Conservation (phyloP, 2,888 invertebrate species). For the Liposcelis brunnea region DNA sequence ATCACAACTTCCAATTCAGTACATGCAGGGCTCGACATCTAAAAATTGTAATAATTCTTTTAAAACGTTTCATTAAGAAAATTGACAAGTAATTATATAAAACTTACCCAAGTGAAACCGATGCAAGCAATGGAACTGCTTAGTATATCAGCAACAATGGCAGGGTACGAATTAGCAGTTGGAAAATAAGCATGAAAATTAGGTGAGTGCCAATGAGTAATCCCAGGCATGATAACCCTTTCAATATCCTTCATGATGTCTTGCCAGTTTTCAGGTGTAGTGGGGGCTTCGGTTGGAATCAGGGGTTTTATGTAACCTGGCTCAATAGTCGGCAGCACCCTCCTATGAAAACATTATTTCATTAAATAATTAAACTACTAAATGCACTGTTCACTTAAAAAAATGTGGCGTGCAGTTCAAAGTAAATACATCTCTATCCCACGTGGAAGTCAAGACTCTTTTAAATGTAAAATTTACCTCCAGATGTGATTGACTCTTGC, state of each 20-base stretch:
- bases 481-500: too few species aligned
- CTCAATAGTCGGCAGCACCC: conserved; percentile 38
- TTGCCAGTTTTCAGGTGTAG: conserved; percentile 35
- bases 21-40: conserved; percentile 89
- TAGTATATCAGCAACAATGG: conserved; percentile 88
- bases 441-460: too few species aligned
- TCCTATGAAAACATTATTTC: too few species aligned
- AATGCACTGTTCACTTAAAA: too few species aligned
- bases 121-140: conserved; percentile 91
- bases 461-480: too few species aligned
- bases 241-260: conserved; percentile 40
- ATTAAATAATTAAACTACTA: too few species aligned
- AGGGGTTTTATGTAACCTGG: conserved; percentile 40
- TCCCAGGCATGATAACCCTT: conserved; percentile 43
- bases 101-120: conserved; percentile 81
- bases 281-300: conserved; percentile 36
- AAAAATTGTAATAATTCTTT: conserved; percentile 19
- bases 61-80: not conserved
- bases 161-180: conserved; percentile 82
- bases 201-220: conserved; percentile 94
- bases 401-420: too few species aligned
- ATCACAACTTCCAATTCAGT: conserved; percentile 90
- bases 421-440: too few species aligned
- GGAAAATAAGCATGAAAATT: conserved; percentile 92
- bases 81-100: not conserved